Base-by-base conservation (phyloP, 2,797 vertebrate species). In the Sebastes aleutianus region DNA sequence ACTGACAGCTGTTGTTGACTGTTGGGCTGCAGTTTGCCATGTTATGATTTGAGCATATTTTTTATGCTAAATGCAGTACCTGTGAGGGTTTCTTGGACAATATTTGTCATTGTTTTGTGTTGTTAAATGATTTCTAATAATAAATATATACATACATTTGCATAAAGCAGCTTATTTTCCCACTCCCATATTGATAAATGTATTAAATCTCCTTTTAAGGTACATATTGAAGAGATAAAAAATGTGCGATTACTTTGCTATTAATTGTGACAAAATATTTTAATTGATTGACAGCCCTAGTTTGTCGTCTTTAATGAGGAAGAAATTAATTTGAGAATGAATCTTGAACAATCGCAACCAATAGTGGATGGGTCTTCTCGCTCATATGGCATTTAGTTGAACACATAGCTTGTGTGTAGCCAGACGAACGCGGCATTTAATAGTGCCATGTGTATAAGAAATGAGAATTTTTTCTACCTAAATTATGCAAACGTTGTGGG, bases 301-400 rank as follows among this genome's bases (percentile, higher is more conserved):
- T 50, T 13, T 50, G 56, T 6, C 1, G 5, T 53, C 59, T 71
- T 64, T 24, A 74, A 71, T 71, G 13, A 53, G 47, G 1, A 32
- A 34, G 22, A 68, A 39, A 69, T 39, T 2, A 18, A 59, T 70
- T 67, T 74, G 4, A 20, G 27, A 71, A 59, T 61, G 20, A 74
- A 74, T 20, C 29, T 2, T 79, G 61, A 78, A 86, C 54, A 54
- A 24, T 76, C 20, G 10, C 31, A 76, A 22, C 34, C 50, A 68
- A 69, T 12, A 63, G 63, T 64, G 16, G 0, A 50, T 39, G 5
- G 18, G 31, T 47, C 63, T 27, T 24, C 4, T 67, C 3, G 4
- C 47, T 62, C 10, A 20, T 56, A 20, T 74, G 69, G 64, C 71
- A 67, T 66, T 57, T 78, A 57, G 43, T 27, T 57, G 16, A 68